These are phyloP conservation scores for Dasyurus viverrinus DNA, from an alignment of 2,113 vertebrate genomes.

Conservation along the genomic window DNA sequence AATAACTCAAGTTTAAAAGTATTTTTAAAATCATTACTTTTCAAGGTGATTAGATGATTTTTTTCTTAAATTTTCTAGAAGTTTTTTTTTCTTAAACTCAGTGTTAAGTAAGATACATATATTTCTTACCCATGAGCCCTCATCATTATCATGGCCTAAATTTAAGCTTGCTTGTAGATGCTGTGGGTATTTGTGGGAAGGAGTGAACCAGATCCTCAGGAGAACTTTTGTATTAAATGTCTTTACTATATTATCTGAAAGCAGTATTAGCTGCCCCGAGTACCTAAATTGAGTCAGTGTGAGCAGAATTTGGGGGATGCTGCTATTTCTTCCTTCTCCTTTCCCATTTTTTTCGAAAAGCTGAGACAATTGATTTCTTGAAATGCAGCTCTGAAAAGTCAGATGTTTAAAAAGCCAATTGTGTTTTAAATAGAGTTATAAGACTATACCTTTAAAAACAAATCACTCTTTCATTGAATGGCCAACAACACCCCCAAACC, in stretches of 20 bases:
- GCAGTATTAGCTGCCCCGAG: background rate
- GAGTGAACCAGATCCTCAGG: background rate
- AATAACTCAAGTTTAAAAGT: constrained; percentile 64
- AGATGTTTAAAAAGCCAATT: background rate
- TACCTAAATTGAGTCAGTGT: background rate
- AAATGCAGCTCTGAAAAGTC: background rate
- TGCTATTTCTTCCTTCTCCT: background rate
- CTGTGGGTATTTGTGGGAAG: background rate
- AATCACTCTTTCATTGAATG: background rate
- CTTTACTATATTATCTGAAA: background rate
- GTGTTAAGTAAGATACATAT: background rate
- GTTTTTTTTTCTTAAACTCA: constrained; percentile 46
- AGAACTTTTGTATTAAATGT: background rate
- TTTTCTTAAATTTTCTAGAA: constrained; percentile 43
- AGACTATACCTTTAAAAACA: background rate
- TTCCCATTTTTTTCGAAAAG: background rate
- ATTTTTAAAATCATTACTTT: constrained; percentile 64
- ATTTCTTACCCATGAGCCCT: background rate
- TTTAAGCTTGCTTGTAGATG: background rate
- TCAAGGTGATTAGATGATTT: constrained; percentile 49
- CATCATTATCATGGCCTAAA: background rate
- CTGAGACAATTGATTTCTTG: background rate
- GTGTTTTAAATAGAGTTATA: background rate
- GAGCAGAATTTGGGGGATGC: background rate
- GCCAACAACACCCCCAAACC: background rate